Conservation (phyloP, 2,888 invertebrate species). For the Bellardia bayeri region DNA sequence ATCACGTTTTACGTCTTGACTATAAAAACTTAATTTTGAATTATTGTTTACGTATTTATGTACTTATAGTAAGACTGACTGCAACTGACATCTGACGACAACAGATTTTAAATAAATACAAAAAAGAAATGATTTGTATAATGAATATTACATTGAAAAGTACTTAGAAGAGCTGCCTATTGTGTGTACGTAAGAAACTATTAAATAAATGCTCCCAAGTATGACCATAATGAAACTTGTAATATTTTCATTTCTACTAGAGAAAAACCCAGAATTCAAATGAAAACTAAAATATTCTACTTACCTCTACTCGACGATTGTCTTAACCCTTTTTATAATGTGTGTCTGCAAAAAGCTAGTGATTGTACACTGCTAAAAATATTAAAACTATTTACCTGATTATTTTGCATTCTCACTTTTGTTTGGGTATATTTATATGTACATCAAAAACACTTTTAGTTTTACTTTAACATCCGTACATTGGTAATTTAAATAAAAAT, state of each 20-base stretch:
- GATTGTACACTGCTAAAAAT: too few relatives aligned
- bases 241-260: background rate
- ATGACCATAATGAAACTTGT: slow-evolving; percentile 24
- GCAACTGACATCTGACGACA: slow-evolving; percentile 60
- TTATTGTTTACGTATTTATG: slow-evolving; percentile 20
- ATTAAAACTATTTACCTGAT: too few relatives aligned
- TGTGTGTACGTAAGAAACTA: slow-evolving; percentile 2
- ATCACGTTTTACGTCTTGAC: slow-evolving; percentile 61
- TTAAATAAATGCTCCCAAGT: slow-evolving; percentile 12
- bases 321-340: background rate
- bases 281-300: slow-evolving; percentile 1
- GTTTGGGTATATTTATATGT: too few relatives aligned
- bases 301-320: background rate
- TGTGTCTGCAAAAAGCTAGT: background rate
- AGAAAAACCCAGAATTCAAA: background rate
- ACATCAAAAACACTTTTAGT: background rate
- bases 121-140: slow-evolving; percentile 7
- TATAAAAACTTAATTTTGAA: slow-evolving; percentile 56
- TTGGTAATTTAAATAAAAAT: background rate
- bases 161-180: background rate
- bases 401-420: too few relatives aligned
- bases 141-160: slow-evolving; percentile 4
- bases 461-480: background rate
- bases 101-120: slow-evolving; percentile 39
- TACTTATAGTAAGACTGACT: slow-evolving; percentile 23